Evolutionary conservation across 2,888 invertebrate species (phyloP), one percentile per base, ranked within the genome.

Genomic region (Meta bourneti): DNA sequence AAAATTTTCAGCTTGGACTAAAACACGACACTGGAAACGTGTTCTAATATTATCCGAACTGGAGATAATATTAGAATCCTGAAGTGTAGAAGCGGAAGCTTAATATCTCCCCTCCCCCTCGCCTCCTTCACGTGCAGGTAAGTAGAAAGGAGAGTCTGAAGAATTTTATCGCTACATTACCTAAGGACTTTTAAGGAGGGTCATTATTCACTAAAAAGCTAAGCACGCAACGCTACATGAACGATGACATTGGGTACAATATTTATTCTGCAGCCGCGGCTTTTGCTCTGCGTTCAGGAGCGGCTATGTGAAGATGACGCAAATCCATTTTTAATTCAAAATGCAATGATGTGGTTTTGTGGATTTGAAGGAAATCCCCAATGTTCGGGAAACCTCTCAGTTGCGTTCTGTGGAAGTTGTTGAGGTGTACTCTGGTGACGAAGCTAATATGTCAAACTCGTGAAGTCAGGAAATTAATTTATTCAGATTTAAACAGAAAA

Each of bases 111-210:
- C n/a, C 79, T 61, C 34, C 19, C n/a, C 9, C 77, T 34, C 77
- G 52, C 9, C 77, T 77, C n/a, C 77, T 52, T 77, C 16, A 19
- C 7, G 8, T 7, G 20, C 20, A 1, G 69, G 79, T 61, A 61
- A 11, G 79, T 52, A 20, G 61, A 34, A 34, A 74, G 54, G 61
- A 34, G 11, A 79, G 74, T 72, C 72, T 20, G 48, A 52, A 61
- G 52, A 86, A 86, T 86, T 86, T 86, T 86, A 86, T 78, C 77
- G 70, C 78, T 61, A 49, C 70, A 49, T 69, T 78, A 86, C 77
- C 77, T 86, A 70, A 86, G 78, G 85, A 85, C 75, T 78, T 86
- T 78, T 19, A 84, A 86, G 85, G 78, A 69, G 70, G 61, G 49
- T 20, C 69, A 86, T 86, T 78, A 77, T 78, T 86, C 75, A 78